Evolutionary conservation across 2,888 invertebrate species (phyloP).

Genomic region (Rotaria socialis): DNA sequence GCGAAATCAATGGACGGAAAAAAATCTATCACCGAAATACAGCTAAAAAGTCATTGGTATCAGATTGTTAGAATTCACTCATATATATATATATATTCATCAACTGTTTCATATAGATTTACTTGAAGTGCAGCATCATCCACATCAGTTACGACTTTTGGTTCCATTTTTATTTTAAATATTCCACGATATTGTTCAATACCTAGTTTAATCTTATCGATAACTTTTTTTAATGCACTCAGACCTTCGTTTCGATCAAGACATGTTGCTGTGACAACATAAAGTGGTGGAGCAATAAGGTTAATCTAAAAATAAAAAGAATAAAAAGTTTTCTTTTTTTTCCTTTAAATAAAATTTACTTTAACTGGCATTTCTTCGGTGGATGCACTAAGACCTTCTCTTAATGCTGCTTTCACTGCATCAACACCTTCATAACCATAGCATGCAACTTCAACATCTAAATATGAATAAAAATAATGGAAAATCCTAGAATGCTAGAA

Average conservation of each 20-base stretch:
- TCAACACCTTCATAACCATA: conserved; percentile 97
- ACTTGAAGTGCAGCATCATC: conserved; percentile 37
- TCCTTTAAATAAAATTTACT: conserved; percentile 51
- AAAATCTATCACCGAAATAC: no score
- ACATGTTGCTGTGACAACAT: conserved; percentile 75
- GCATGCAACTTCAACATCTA: conserved; percentile 79
- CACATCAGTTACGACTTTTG: conserved; percentile 39
- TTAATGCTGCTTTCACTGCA: conserved; percentile 84
- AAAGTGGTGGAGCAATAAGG: conserved; percentile 93
- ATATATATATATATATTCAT: no score
- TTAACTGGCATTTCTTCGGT: conserved; percentile 90
- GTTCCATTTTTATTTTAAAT: conserved; percentile 44
- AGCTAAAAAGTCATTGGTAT: no score
- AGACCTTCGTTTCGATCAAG: conserved; percentile 40
- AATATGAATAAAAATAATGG: conserved; percentile 44
- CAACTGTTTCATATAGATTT: not conserved
- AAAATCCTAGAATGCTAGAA: not conserved
- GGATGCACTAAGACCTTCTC: conserved; percentile 80
- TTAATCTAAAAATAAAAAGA: conserved; percentile 68
- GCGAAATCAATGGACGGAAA: no score
- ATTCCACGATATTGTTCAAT: conserved; percentile 40
- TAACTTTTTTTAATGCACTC: conserved; percentile 30
- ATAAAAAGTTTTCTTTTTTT: not conserved
- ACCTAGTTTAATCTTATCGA: conserved; percentile 38
- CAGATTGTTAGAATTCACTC: no score